Evolutionary conservation across 2,113 vertebrate species (phyloP), one percentile per base, ranked within the genome.

Genomic region (Panurus biarmicus): DNA sequence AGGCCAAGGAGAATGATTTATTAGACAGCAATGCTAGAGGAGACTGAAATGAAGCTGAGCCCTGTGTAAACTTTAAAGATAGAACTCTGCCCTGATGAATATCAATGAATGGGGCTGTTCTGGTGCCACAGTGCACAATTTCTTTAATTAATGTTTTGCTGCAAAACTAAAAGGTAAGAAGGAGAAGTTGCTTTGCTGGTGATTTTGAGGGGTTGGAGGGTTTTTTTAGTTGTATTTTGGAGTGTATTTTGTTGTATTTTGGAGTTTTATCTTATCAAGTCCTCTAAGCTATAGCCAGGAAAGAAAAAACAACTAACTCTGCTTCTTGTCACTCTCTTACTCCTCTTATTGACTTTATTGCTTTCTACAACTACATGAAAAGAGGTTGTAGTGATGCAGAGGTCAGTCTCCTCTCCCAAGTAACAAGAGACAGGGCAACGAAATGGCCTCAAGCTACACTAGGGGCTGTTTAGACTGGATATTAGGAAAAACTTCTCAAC

Each of bases 321-420:
- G 31, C 35, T 85, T 90, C 5, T 6, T 72, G 50, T 73, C 2
- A 1, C 25, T 50, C 26, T 89, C 45, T 57, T 71, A 23, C 3
- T 16, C 4, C 13, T 36, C 35, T 91, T 58, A 26, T 0, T 58
- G 53, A 53, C 38, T 73, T 51, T 12, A 38, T 38, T 66, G 38
- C 45, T 58, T 57, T 58, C 45, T 81, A 45, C 69, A 81, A 3
- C 44, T 45, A 38, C 69, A 19, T 33, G 33, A 38, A 51, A 45
- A 17, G 60, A 73, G 26, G 5, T 28, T 38, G 51, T 33, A 44
- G 51, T 0, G 0, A 45, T 66, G n/a, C 1, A 0, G 24, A n/a
- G 15, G 20, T 58, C 20, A 45, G 13, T 51, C 45, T 74, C 19
- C 17, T 74, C 38, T 60, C 23, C 26, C n/a, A 60, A 2, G 44